Base-by-base conservation (phyloP, 2,113 vertebrate species). In the Thunnus maccoyii region DNA sequence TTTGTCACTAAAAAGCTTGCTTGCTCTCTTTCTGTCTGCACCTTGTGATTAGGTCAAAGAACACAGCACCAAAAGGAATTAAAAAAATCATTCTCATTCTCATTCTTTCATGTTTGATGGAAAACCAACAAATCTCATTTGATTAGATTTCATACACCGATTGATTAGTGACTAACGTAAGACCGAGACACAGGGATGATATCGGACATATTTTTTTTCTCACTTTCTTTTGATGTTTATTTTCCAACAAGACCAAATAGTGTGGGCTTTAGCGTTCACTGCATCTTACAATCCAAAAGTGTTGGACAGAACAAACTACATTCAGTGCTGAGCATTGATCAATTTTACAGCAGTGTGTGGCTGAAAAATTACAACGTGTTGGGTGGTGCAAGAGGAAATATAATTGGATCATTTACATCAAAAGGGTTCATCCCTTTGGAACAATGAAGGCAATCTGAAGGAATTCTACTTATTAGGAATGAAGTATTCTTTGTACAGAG, bases 1-100 rank as follows among this genome's bases (percentile, higher is more conserved):
- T 90, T 91, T 86, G 79, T 90, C 90, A 83, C 83, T 54, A 79
- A 81, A 82, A 88, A 80, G 80, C 58, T 68, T 60, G 63, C 63
- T 48, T 62, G 86, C 69, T 89, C 72, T 82, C 63, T 65, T 85
- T 89, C 78, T 86, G 74, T 91, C 88, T 70, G 72, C 81, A 67
- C 51, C 64, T 48, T 65, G 8, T 86, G 88, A 89, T 85, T 48
- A 78, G 91, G 89, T 89, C 85, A 90, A 64, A 72, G 64, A n/a
- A 54, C 48, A 72, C 60, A 25, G 12, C 27, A 18, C 27, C 25
- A 14, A 56, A 57, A 72, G 14, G 12, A 52, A 58, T 54, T 51
- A 0, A 18, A 47, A 27, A 63, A 12, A 9, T 22, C 11, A 78
- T 18, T 62, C 20, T 54, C 11, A 78, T 18, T 62, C 20, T 54